phyloP scores from a whole-genome alignment of 1,140 invertebrate genomes.

The Steinernema feltiae region DNA sequence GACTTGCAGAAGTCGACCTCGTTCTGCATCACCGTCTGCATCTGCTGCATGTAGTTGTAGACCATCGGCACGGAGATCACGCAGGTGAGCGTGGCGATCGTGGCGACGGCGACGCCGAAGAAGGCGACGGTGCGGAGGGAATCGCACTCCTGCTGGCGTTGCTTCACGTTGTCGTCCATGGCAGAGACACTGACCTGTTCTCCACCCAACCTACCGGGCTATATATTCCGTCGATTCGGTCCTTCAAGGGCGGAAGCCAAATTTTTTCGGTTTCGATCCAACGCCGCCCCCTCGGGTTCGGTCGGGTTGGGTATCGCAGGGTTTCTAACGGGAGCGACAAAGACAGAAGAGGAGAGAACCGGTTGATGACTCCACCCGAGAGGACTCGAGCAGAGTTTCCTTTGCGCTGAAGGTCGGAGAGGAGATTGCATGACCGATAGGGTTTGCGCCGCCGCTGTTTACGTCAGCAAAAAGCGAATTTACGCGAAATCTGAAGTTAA shows the following conservation, averaged over 20 bases:
- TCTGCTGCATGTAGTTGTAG: constrained; percentile 41
- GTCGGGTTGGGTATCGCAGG: not conserved
- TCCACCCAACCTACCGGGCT: too few relatives aligned
- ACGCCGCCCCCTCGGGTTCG: not conserved
- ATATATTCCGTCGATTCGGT: not conserved
- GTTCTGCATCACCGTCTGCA: constrained; percentile 37
- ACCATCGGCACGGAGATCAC: constrained; percentile 34
- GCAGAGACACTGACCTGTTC: not conserved
- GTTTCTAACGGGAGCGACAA: not conserved
- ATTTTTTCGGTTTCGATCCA: not conserved
- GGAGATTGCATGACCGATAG: constrained; percentile 10
- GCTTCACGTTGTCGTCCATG: not conserved
- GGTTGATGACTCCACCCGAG: not conserved
- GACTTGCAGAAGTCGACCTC: constrained; percentile 45
- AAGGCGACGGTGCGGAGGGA: constrained; percentile 36
- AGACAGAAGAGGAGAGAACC: not conserved
- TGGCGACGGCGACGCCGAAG: constrained; percentile 46
- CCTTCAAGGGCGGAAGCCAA: not conserved
- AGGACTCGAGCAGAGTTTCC: not conserved
- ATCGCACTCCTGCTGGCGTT: constrained; percentile 9
- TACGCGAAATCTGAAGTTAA: not conserved
- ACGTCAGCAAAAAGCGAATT: not conserved
- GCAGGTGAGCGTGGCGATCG: constrained; percentile 45
- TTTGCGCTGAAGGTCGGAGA: not conserved
- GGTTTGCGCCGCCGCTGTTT: not conserved